Evolutionary conservation across 2,888 invertebrate genomes (phyloP), one percentile per base, ranked within the genome.

Genomic region (Mellilla xanthometata): DNA sequence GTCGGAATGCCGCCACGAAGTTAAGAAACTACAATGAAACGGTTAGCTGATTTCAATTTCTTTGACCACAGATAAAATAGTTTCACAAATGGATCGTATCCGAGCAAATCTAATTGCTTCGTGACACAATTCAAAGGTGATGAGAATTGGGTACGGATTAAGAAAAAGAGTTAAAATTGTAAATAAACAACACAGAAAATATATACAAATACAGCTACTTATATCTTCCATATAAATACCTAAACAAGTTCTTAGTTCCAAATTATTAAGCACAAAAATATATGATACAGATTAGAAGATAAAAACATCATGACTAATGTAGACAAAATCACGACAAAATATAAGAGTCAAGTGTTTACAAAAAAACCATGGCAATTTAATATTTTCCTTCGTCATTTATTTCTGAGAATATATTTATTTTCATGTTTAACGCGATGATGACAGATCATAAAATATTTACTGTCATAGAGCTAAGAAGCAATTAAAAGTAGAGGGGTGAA

Each of bases 31-130:
- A 49, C 64, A 63, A 63, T 62, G 62, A 66, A 67, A 66, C 65
- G 71, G 65, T 58, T 60, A 65, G 65, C 75, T 72, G 30, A 2
- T n/a, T 11, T 15, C n/a, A n/a, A 35, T 36, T 32, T 40, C 28
- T n/a, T n/a, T n/a, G n/a, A n/a, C n/a, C n/a, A 40, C 15, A 30
- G 30, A 44, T 31, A 39, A 47, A 24, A 24, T 36, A 34, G 39
- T 32, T 55, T 52, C 35, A 54, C 53, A 52, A 60, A 56, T 54
- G 43, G 55, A 62, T 70, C 76, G 77, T 58, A 57, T 57, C 81
- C 50, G 79, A 84, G 61, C 78, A 76, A 59, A 58, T 59, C 82
- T 51, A 81, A 86, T 84, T 69, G 76, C 61, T 75, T 73, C 72
- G 76, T 69, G 74, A 76, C 76, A 77, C 78, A 62, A 19, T 19